A percentile compares a stretch with the other conserved stretches of the same genome.
Evolutionary conservation across 2,113 vertebrate genomes (phyloP).

Genomic region (Prietella phreatophila): DNA sequence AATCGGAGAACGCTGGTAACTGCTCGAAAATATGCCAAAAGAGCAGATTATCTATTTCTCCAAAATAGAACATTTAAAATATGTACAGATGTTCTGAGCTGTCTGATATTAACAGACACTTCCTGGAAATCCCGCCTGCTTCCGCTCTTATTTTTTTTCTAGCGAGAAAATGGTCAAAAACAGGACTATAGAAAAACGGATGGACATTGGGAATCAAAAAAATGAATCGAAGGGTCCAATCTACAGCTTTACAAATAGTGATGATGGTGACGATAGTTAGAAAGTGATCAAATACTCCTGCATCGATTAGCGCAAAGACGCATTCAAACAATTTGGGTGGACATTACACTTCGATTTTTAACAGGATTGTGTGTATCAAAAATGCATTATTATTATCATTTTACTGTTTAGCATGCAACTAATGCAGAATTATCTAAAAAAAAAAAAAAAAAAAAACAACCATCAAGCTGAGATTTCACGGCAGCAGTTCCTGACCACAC

Average conservation of each 20-base stretch:
- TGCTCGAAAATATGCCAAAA: not conserved
- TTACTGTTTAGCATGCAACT: not conserved
- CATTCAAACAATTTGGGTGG: not conserved
- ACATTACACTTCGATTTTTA: not conserved
- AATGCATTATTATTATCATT: not conserved
- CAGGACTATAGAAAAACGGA: not conserved
- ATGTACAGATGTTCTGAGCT: not conserved
- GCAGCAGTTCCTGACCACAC: not conserved
- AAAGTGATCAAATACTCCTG: not conserved
- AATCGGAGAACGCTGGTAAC: not conserved
- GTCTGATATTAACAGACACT: not conserved
- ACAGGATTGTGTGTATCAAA: not conserved
- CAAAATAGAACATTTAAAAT: not conserved
- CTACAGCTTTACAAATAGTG: not conserved
- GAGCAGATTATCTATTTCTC: not conserved
- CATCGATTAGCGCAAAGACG: no score
- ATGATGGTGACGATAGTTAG: not conserved
- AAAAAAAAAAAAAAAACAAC: not conserved
- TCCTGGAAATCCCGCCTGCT: not conserved
- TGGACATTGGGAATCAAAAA: not conserved
- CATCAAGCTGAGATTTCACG: not conserved
- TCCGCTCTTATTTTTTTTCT: not conserved
- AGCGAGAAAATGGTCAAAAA: not conserved
- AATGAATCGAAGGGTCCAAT: not conserved
- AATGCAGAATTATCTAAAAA: not conserved